Conservation (phyloP, 2,797 vertebrate species). For the Valencia hispanica region DNA sequence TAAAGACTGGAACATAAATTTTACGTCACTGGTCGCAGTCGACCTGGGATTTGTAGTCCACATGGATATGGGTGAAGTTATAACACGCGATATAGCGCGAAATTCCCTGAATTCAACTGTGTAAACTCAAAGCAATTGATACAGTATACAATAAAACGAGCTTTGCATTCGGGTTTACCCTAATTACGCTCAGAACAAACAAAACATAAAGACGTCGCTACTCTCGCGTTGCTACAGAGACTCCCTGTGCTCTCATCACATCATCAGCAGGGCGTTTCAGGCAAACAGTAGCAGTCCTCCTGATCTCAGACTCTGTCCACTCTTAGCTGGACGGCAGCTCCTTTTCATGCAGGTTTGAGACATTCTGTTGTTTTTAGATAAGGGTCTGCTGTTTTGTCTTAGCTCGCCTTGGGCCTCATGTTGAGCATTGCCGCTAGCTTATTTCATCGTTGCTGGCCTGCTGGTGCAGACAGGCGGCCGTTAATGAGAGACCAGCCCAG, state of each 20-base stretch:
- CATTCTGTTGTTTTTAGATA: background rate
- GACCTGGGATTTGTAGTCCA: conserved; percentile 69
- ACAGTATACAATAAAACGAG: too few species aligned
- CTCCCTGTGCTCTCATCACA: conserved; percentile 56
- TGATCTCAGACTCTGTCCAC: conserved; percentile 39
- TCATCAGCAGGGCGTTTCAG: conserved; percentile 72
- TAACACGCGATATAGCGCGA: background rate
- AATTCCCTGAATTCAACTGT: background rate
- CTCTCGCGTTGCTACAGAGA: conserved; percentile 61
- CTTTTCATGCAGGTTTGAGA: conserved; percentile 63
- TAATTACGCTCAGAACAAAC: conserved; percentile 2
- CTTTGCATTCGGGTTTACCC: background rate
- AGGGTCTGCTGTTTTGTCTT: background rate
- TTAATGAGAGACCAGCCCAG: conserved; percentile 60
- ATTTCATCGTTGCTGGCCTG: conserved; percentile 42
- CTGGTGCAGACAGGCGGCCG: conserved; percentile 51
- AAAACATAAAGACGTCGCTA: background rate
- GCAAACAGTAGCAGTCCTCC: conserved; percentile 19
- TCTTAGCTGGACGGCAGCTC: conserved; percentile 55
- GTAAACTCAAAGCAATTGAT: accelerated
- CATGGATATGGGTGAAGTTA: accelerated
- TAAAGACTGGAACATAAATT: conserved; percentile 48
- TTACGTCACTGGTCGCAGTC: conserved; percentile 39
- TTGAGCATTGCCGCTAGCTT: conserved; percentile 37
- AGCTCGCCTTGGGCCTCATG: background rate